Conservation (phyloP, 2,113 vertebrate genomes). For the Mionectes macconnelli region DNA sequence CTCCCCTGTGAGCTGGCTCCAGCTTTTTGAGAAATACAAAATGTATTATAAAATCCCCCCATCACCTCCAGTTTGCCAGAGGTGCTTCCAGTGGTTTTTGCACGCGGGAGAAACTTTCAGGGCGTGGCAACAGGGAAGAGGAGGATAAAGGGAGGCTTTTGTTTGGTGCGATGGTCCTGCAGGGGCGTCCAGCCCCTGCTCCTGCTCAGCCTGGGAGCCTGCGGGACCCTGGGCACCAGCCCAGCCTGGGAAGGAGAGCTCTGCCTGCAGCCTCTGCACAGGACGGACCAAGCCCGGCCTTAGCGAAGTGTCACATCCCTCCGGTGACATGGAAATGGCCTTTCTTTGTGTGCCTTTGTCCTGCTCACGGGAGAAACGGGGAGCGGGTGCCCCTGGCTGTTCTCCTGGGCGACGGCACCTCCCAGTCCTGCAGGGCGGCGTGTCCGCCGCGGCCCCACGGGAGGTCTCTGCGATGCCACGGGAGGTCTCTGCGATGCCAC, state of each 20-base stretch:
- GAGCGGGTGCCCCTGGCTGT: background rate
- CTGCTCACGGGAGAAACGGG: background rate
- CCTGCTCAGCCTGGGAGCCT: conserved; percentile 38
- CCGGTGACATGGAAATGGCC: background rate
- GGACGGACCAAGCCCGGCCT: background rate
- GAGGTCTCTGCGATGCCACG: background rate
- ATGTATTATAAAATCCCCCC: background rate
- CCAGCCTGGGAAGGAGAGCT: background rate
- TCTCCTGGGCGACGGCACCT: rapidly evolving
- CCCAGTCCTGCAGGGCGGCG: background rate
- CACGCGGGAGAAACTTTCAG: background rate
- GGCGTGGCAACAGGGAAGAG: background rate
- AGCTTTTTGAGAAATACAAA: background rate
- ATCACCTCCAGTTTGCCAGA: background rate
- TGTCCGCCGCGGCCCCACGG: background rate
- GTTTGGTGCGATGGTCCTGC: background rate
- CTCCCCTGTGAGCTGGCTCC: background rate
- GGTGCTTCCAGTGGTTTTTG: background rate
- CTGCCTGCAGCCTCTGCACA: background rate
- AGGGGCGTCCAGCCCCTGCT: background rate
- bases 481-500: background rate
- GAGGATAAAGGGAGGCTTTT: background rate
- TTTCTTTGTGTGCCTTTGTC: background rate
- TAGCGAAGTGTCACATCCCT: background rate
- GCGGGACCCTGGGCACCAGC: conserved; percentile 18